phyloP scores from a whole-genome alignment of 1,140 invertebrate species.

The Zaprionus lachaisei region DNA sequence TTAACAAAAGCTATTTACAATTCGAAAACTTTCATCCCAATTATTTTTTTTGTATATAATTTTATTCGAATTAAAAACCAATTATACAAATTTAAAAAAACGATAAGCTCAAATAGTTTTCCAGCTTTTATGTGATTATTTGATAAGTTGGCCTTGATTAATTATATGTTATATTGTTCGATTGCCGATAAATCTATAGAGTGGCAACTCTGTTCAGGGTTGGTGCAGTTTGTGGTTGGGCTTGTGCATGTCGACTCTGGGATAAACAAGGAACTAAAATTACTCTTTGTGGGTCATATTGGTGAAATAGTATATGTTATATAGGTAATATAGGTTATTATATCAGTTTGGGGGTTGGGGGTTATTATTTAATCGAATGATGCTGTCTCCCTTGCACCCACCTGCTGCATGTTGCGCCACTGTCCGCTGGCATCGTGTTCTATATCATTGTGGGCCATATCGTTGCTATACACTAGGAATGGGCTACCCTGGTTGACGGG shows the following conservation, averaged over 20 bases:
- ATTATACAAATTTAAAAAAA: background rate
- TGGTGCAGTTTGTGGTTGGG: background rate
- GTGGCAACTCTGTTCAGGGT: background rate
- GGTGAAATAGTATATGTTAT: background rate
- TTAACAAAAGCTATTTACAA: background rate
- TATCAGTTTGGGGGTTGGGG: background rate
- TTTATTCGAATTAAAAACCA: too few species aligned
- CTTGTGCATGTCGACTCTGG: too few species aligned
- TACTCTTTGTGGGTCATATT: background rate
- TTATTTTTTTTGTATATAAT: too few species aligned
- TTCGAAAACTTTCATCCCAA: too few species aligned
- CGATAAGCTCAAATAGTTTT: background rate
- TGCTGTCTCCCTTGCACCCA: slow-evolving; percentile 42
- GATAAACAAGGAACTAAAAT: too few species aligned
- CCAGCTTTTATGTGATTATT: background rate
- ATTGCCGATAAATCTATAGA: background rate
- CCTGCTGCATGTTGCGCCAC: slow-evolving; percentile 84
- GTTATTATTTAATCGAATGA: background rate
- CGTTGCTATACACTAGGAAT: slow-evolving; percentile 63
- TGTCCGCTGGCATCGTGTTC: slow-evolving; percentile 70
- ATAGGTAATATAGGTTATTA: background rate
- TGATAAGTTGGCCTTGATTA: background rate
- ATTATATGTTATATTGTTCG: background rate
- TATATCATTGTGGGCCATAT: slow-evolving; percentile 76
- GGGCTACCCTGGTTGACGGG: slow-evolving; percentile 48